Evolutionary conservation across 2,113 vertebrate species (phyloP), one percentile per base, ranked within the genome.

Genomic region (Cryptotis parvus): DNA sequence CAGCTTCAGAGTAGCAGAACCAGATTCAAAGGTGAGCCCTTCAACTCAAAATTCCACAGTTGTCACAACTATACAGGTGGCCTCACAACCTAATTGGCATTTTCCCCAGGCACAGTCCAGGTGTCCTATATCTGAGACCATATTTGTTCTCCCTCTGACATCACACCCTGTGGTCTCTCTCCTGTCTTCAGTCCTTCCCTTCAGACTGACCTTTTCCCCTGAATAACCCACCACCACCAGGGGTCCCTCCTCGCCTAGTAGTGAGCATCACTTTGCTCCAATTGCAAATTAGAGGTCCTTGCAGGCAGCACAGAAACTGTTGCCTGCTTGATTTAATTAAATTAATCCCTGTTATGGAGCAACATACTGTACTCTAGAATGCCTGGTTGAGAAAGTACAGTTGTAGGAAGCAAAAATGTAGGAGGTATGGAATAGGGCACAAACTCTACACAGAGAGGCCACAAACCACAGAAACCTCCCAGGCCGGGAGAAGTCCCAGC

Each of bases 181-280:
- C 35, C 72, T 4, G 6, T 52, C 58, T 33, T 6, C 66, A 68
- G 31, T 85, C 68, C 61, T 69, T 82, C 33, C 31, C 65, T 58
- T 43, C n/a, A 22, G 55, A 84, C 1, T n/a, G 87, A 88, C 58
- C 73, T 93, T 35, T 79, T 78, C 75, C 10, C 37, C 33, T 2
- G 65, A 92, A 68, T 66, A 65, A 22, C 27, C 68, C 26, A 2
- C 65, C 55, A 45, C 91, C 95, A 93, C 93, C 93, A 92, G 96
- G 76, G 82, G 93, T 95, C 93, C 89, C 63, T 82, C 78, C 79
- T 96, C 27, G 39, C 66, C 85, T 89, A 10, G 84, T 26, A 70
- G 43, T 49, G 18, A 58, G 3, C 27, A 77, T 76, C 55, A 63
- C 75, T 91, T 35, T 29, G 20, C 15, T 81, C 37, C 35, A n/a